Evolutionary conservation across 2,113 vertebrate genomes (phyloP), one percentile per base, ranked within the genome.

Genomic region (Crotalus helleri): DNA sequence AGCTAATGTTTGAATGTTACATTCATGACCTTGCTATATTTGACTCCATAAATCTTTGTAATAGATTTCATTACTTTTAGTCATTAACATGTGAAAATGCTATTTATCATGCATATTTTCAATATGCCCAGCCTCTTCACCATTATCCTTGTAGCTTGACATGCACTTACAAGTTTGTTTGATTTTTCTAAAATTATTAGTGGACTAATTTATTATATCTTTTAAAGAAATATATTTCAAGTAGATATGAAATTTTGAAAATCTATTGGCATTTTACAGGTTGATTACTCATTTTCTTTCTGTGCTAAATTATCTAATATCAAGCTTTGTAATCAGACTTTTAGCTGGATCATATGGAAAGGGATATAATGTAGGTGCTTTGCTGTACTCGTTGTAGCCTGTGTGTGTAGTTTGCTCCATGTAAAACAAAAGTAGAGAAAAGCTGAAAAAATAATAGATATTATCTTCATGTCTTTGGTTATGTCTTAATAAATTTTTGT

Each of bases 1-100:
- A 94, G 53, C 91, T 94, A 92, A 96, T 95, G 95, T 97, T 96
- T 96, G 94, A 96, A 97, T 94, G 95, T 97, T 92, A 87, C 81
- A 85, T 95, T 94, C 94, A 93, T 96, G 92, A 95, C 85, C 26
- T 93, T 87, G 33, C 95, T 95, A 44, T 81, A 90, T 64, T 95
- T 96, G 94, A 92, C 89, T 96, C 91, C 61, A 93, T 94, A 93
- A 92, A 92, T 96, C 95, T 96, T 96, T 96, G 96, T 93, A 94
- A 96, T 95, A 95, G 88, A 86, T n/a, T 81, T 89, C 55, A 89
- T 90, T 94, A 96, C 92, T 95, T 23, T 93, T 13, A 96, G 89
- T 95, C 89, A 91, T 95, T 94, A 95, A 81, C 74, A 57, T 95
- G 94, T 90, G 96, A 94, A 95, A 94, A 94, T 53, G 24, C 94